Conservation (phyloP, 2,797 vertebrate genomes). For the Fistularia commersonii region DNA sequence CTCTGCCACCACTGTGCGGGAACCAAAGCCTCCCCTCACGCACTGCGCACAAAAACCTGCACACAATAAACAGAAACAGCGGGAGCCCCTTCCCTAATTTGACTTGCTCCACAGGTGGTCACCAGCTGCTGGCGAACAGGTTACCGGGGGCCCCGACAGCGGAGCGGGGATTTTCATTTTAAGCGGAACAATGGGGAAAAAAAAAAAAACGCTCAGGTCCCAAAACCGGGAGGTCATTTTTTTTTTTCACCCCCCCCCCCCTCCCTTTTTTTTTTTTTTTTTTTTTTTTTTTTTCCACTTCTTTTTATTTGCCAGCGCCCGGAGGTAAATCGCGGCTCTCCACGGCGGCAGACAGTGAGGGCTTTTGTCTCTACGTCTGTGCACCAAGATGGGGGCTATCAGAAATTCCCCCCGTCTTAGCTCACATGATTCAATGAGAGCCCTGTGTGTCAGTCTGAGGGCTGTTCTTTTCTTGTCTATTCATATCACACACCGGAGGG, state of each 20-base stretch:
- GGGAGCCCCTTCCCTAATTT: constrained; percentile 90
- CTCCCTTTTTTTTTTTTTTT: too few relatives aligned
- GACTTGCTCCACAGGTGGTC: constrained; percentile 96
- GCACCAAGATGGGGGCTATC: constrained; percentile 74
- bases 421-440: constrained; percentile 87
- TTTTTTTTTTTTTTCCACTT: constrained; percentile 56
- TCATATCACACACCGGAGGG: constrained; percentile 65
- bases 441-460: constrained; percentile 79
- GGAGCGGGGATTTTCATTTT: constrained; percentile 47
- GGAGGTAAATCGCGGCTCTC: constrained; percentile 81
- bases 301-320: constrained; percentile 81
- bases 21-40: constrained; percentile 76
- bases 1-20: constrained; percentile 58
- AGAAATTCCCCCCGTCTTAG: constrained; percentile 72
- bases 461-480: constrained; percentile 85
- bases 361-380: constrained; percentile 86
- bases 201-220: constrained; percentile 83
- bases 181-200: constrained; percentile 61
- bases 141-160: constrained; percentile 66
- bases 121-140: constrained; percentile 90
- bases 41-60: constrained; percentile 57
- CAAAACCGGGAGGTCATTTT: constrained; percentile 79
- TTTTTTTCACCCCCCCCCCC: too few relatives aligned
- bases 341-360: constrained; percentile 80
- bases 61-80: constrained; percentile 84